Base-by-base conservation (phyloP, 1,140 invertebrate genomes). In the Sinonovacula constricta region DNA sequence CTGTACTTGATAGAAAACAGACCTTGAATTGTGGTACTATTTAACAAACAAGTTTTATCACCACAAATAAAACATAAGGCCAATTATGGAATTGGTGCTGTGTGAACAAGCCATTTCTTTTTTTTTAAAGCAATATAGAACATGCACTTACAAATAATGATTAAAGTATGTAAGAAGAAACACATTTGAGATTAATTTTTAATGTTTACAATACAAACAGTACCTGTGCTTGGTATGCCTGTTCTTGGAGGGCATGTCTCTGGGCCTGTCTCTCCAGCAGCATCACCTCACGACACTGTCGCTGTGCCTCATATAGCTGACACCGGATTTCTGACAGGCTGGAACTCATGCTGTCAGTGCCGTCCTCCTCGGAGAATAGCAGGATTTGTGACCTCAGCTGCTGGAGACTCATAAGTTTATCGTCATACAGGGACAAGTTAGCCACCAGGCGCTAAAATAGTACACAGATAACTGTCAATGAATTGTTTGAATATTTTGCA, bases 281-380 rank as follows among this genome's bases (percentile, higher is more conserved):
- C 93, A 83, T 94, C 15, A 95, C 90, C 34, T 94, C 94, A 1
- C 95, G 92, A 83, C 95, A 97, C n/a, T 95, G 94, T 74, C 94
- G 93, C 89, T 96, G 95, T 24, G 96, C 90, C 26, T 93, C 93
- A 79, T 94, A 93, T 30, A 97, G 92, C 90, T 97, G 95, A 62
- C 93, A 93, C 94, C 94, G 91, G 95, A 94, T 77, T 94, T 94
- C 92, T 94, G 93, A 76, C 90, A 91, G 22, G 45, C 82, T 75
- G n/a, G 85, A 81, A 63, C 81, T 71, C 7, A 83, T 56, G 33
- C 76, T 56, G 34, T 36, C 45, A 71, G 83, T 76, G 12, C 93
- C 94, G 26, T 93, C 93, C 0, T 95, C 94, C 24, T 93, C 92
- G 65, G 95, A 88, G 1, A 94, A 93, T 12, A 92, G 91, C 85